Base-by-base conservation (phyloP, 2,113 vertebrate species). In the Pagrus major region DNA sequence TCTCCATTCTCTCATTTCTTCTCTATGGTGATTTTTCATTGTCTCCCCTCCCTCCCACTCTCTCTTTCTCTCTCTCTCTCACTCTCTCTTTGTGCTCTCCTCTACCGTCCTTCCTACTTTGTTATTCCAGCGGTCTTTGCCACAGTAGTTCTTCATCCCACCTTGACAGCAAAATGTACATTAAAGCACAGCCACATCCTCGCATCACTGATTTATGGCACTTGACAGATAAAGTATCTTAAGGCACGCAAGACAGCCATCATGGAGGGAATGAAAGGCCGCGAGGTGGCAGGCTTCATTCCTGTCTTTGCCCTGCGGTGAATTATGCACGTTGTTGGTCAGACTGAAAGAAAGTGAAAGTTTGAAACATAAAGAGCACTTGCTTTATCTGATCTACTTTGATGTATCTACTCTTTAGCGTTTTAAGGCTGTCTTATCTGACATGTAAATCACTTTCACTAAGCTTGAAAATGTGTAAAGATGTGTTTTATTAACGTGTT, bases 151-250 rank as follows among this genome's bases (percentile, higher is more conserved):
- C 80, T 84, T 88, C 81, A 84, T 89, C 68, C 70, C 74, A 83
- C 64, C 60, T 69, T 75, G 68, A 82, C 83, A 89, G 81, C 33
- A 42, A 78, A 74, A 68, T 67, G 76, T 68, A 79, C 83, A 87
- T 86, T 86, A 78, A 88, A 80, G 82, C 66, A 18, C 60, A 42
- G 61, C 71, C 52, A 33, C 61, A 72, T 80, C 80, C 59, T 68
- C 20, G 11, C 73, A 1, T 60, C 21, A 14, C 51, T 80, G 86
- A 90, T 88, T 83, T 54, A 87, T 83, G 70, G 52, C 68, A 44
- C 76, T 78, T 71, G 85, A 88, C 71, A 78, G 86, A 89, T 88
- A 68, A 88, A 79, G 80, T 72, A 67, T 87, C 86, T 86, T 75
- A 61, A 60, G 52, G 55, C 72, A 67, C 21, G 37, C 20, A 27